Evolutionary conservation across 2,888 invertebrate species (phyloP).

Genomic region (Microctonus aethiopoides): DNA sequence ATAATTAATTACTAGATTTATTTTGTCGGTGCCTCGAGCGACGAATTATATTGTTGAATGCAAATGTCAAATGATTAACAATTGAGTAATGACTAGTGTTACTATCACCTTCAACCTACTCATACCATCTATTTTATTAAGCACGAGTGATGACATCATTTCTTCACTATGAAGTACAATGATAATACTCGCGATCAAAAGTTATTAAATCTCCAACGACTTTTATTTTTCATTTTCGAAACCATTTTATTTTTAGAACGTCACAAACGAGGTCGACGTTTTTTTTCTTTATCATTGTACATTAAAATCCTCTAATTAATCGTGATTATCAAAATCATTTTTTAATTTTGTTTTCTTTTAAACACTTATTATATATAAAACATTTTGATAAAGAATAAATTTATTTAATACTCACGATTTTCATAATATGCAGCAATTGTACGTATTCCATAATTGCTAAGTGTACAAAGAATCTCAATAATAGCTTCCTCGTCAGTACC

Average conservation of each 20-base stretch:
- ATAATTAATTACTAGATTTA: no score
- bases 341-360: no score
- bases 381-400: no score
- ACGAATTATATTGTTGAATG: not conserved
- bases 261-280: no score
- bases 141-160: not conserved
- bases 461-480: conserved; percentile 91
- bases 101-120: not conserved
- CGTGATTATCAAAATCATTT: no score
- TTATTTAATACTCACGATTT: conserved; percentile 72
- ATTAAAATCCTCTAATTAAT: no score
- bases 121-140: not conserved
- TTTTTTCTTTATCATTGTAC: no score
- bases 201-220: not conserved
- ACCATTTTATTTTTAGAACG: no score
- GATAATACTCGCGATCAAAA: not conserved
- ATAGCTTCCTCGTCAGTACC: conserved; percentile 93
- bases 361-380: no score
- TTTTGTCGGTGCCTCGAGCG: no score
- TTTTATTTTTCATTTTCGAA: no score
- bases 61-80: conserved; percentile 30
- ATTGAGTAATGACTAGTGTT: no score
- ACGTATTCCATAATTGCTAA: conserved; percentile 89
- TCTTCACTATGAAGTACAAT: not conserved
- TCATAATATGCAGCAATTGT: conserved; percentile 88